Evolutionary conservation across 2,888 invertebrate species (phyloP), one percentile per base, ranked within the genome.

Genomic region (Drosophila ustulata): DNA sequence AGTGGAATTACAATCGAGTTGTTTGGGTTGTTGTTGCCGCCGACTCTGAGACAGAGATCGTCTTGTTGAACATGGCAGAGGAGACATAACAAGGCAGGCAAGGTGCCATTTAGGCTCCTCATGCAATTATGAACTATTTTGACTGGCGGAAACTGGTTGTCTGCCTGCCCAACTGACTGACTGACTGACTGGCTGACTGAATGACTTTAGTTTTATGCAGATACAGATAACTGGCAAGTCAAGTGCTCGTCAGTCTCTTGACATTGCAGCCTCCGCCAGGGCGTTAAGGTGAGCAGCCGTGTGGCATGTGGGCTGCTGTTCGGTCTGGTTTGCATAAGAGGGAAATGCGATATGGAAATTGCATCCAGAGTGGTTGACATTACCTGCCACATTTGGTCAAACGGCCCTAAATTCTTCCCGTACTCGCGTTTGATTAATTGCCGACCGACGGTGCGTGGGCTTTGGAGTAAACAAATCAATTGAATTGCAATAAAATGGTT

Each of bases 41-140:
- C 64, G 58, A 66, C 73, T 67, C 51, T 62, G 70, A 65, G 70
- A 65, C 70, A 47, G 59, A 69, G 80, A 86, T 77, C 71, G 56
- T 67, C 69, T 69, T 79, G 71, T 77, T 66, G 30, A 71, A 79
- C 75, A 71, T 66, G 75, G 61, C 71, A 66, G 56, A 65, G 52
- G 56, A 59, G 66, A 75, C 66, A 66, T 47, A 73, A 77, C 84
- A 82, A 82, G 87, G 84, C 71, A 67, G 85, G 70, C 88, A 63
- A 75, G 83, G 69, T 77, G 83, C 88, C 83, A 80, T 82, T 82
- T 82, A 80, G 74, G 52, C 63, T 62, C 47, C 47, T 56, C 57
- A 45, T 74, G 78, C 80, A 88, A 80, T 83, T 88, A 88, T 86
- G 83, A 83, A 88, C 73, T 77, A 71, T 82, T 82, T 82, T 71